phyloP scores from a whole-genome alignment of 2,113 vertebrate genomes.

The Cisticola juncidis region DNA sequence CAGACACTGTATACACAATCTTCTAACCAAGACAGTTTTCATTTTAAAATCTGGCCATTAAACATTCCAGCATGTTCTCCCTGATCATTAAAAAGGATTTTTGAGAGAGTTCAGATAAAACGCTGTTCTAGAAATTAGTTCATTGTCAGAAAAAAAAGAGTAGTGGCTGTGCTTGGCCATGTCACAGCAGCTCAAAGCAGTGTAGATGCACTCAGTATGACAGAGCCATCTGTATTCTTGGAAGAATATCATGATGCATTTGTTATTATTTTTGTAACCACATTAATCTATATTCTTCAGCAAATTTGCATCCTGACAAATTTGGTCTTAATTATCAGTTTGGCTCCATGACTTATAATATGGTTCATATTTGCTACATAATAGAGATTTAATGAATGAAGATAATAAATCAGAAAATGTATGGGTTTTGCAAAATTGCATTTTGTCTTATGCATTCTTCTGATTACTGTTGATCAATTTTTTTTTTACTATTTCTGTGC shows the following conservation, averaged over 20 bases:
- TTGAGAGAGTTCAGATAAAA: not conserved
- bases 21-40: not conserved
- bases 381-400: not conserved
- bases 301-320: not conserved
- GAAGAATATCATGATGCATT: not conserved
- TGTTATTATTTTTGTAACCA: not conserved
- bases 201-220: not conserved
- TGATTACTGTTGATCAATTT: not conserved
- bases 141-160: not conserved
- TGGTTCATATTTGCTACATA: not conserved
- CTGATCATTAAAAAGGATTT: not conserved
- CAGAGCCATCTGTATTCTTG: not conserved
- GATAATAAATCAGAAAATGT: not conserved
- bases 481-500: not conserved
- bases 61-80: not conserved
- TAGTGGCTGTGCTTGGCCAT: fast-evolving
- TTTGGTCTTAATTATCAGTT: not conserved
- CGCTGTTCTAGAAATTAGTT: not conserved
- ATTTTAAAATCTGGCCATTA: not conserved
- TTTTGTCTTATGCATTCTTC: not conserved
- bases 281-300: not conserved
- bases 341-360: not conserved
- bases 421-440: fast-evolving
- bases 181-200: not conserved
- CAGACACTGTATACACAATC: not conserved